Percentiles rank a stretch among this genome's conserved stretches.
These are phyloP conservation scores for Monopterus albus DNA, from an alignment of 2,113 vertebrate species.

Conservation along the genomic window DNA sequence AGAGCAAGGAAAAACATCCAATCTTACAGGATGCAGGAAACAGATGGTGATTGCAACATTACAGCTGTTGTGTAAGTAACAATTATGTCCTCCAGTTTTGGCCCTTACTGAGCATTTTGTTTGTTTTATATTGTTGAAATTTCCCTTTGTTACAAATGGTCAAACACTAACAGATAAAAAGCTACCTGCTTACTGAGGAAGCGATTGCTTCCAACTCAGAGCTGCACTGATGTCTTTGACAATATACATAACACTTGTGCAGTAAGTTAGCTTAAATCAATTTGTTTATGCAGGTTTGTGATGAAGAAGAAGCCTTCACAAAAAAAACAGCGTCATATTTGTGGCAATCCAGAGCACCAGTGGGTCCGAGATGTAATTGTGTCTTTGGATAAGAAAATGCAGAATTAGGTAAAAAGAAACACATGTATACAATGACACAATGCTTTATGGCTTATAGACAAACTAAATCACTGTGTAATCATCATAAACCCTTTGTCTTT, in stretches of 20 bases:
- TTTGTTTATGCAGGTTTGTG: slow-evolving; percentile 43
- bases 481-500: slow-evolving; percentile 25
- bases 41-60: slow-evolving; percentile 83
- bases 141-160: background rate
- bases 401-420: slow-evolving; percentile 30
- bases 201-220: background rate
- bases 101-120: background rate
- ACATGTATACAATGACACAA: background rate
- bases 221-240: background rate
- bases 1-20: background rate
- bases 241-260: background rate
- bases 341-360: background rate
- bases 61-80: slow-evolving; percentile 79
- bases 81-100: background rate
- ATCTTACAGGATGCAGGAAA: slow-evolving; percentile 73
- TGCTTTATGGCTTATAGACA: background rate
- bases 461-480: background rate
- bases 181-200: background rate
- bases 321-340: background rate
- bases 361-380: slow-evolving; percentile 57
- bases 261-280: background rate
- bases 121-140: background rate
- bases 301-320: slow-evolving; percentile 18
- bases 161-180: slow-evolving; percentile 21
- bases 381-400: rapidly evolving